Evolutionary conservation across 2,113 vertebrate genomes (phyloP), one percentile per base, ranked within the genome.

Genomic region (Narcine bancroftii): DNA sequence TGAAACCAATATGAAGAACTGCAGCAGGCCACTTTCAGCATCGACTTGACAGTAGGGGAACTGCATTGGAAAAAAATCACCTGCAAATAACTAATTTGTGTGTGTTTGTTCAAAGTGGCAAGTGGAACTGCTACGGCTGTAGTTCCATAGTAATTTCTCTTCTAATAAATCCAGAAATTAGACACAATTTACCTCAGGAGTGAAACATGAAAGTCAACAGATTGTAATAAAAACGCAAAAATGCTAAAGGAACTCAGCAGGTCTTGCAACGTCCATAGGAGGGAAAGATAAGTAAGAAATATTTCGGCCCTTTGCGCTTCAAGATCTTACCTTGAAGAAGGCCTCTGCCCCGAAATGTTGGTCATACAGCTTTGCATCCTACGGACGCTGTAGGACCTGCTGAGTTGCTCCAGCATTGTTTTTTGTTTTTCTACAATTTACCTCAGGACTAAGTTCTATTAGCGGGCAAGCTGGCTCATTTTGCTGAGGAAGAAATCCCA

Each of bases 41-140:
- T 69, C 71, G 71, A 42, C 73, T 79, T 93, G 93, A 83, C 50
- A 93, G 2, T 75, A 42, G 85, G 92, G 89, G 69, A 92, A 91
- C 39, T 33, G 29, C 60, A 33, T 47, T 92, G 60, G 36, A 81
- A 39, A 92, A 36, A 92, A 73, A n/a, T n/a, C 71, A 29, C 79
- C 69, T 92, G 72, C 63, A 33, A 75, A 83, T 92, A 81, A 85
- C 19, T 42, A 91, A 56, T 89, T 19, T 92, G 42, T 66, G 73
- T 29, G 42, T 69, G 1, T 89, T 92, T 92, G 33, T 89, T 81
- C 39, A 71, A 3, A 73, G 5, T 81, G 36, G 17, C 26, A 76
- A 26, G 73, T 24, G 29, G 1, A 76, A 63, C 19, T 36, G 33
- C 69, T 92, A 47, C 92, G 2, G 3, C 85, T 11, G 33, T 26